Evolutionary conservation across 1,140 invertebrate species (phyloP).

Genomic region (Leptopilina clavipes): DNA sequence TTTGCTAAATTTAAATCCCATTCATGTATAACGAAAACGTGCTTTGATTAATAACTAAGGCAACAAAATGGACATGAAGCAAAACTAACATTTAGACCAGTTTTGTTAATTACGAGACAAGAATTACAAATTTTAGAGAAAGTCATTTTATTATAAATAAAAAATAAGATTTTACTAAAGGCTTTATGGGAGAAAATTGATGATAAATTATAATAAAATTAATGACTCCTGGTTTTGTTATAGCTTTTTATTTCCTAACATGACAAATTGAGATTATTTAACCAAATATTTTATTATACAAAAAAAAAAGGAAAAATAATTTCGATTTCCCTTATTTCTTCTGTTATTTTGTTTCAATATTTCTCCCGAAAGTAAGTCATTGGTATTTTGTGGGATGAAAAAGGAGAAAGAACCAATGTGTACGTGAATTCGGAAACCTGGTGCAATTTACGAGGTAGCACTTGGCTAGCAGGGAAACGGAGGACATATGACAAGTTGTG

Average conservation of each 20-base stretch:
- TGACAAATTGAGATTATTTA: too few relatives aligned
- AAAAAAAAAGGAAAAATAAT: too few relatives aligned
- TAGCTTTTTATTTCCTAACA: too few relatives aligned
- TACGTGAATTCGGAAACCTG: conserved; percentile 44
- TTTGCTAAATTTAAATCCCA: background rate
- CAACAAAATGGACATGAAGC: background rate
- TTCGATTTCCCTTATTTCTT: too few relatives aligned
- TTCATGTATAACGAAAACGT: background rate
- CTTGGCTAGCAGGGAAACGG: background rate
- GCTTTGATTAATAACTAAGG: background rate
- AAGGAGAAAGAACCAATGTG: conserved; percentile 48
- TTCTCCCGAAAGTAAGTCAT: background rate
- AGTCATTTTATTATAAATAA: background rate
- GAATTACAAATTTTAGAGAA: background rate
- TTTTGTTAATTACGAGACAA: background rate
- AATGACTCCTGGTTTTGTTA: too few relatives aligned
- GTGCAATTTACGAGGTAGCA: conserved; percentile 11
- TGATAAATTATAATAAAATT: too few relatives aligned
- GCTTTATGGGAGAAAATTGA: too few relatives aligned
- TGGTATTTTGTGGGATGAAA: conserved; percentile 16
- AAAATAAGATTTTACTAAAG: too few relatives aligned
- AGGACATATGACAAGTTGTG: conserved; percentile 28
- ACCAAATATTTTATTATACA: too few relatives aligned
- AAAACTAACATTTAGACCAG: background rate
- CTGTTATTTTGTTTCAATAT: background rate